phyloP scores from a whole-genome alignment of 2,888 invertebrate genomes.

The Cosmorhoe ocellata region DNA sequence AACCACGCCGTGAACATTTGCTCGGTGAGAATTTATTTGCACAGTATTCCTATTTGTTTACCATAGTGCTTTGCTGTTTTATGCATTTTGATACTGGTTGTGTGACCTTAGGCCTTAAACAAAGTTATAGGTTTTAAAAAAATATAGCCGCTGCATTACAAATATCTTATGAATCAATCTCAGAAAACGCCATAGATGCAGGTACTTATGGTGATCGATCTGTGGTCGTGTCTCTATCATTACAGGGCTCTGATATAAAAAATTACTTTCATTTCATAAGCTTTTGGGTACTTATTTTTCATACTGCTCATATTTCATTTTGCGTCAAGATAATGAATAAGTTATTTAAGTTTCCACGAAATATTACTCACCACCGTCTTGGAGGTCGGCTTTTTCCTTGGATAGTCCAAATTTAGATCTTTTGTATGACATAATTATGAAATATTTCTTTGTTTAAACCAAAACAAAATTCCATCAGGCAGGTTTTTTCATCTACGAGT shows the following conservation, averaged over 20 bases:
- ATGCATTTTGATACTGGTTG: not conserved
- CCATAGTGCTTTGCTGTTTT: not conserved
- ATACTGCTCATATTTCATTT: not conserved
- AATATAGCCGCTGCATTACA: not conserved
- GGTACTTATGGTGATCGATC: constrained; percentile 1
- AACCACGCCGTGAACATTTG: constrained; percentile 42
- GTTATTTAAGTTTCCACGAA: not conserved
- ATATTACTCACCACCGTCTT: too few species aligned
- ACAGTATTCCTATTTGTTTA: constrained; percentile 10
- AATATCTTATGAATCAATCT: too few species aligned
- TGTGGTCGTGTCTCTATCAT: not conserved
- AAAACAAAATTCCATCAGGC: not conserved
- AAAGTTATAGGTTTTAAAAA: too few species aligned
- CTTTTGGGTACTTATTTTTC: not conserved
- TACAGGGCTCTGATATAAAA: not conserved
- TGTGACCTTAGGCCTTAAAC: not conserved
- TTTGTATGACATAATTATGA: too few species aligned
- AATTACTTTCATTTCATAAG: not conserved
- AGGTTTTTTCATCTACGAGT: too few species aligned
- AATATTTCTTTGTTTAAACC: too few species aligned
- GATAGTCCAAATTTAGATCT: too few species aligned
- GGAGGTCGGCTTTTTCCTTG: too few species aligned
- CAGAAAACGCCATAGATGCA: too few species aligned
- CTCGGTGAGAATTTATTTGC: constrained; percentile 21
- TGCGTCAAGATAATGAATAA: not conserved